Evolutionary conservation across 2,797 vertebrate genomes (phyloP), one percentile per base, ranked within the genome.

Genomic region (Semaprochilodus insignis): DNA sequence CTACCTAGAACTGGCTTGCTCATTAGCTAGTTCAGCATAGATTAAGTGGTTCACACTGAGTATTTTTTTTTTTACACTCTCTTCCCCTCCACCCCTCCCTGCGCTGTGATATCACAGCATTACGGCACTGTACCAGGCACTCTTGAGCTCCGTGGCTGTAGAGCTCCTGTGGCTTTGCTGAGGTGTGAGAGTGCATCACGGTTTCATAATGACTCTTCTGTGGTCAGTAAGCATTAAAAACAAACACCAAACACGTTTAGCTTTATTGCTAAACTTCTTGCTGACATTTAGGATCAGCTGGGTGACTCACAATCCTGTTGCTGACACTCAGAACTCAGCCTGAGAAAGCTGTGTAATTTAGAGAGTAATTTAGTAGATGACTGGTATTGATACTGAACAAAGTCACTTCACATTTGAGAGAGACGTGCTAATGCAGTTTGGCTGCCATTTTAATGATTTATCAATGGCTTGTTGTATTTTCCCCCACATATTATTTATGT

Each of bases 51-150:
- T 25, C 2, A 71, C 21, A 7, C 40, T 69, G 5, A 57, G 60
- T n/a, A 74, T 69, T 74, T 72, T 48, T 11, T 69, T 74, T 72
- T 48, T 11, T 57, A 80, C 31, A 40, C 48, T 55, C 21, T 57
- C 67, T 74, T 52, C 78, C 51, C 78, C 81, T 62, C 31, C 25
- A 59, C 23, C 55, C 23, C 72, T 75, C 87, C 87, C 90, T 89
- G 90, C 88, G 80, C 89, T 88, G 88, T 94, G 93, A 93, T 92
- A 90, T 94, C 91, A 95, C 92, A 86, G 83, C 84, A 82, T 91
- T 87, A 88, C 88, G 90, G 75, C 83, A 78, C 87, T 85, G 93
- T 95, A 86, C 94, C 93, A 94, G 94, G 92, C 92, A 94, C 93
- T 83, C 89, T 89, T 77, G 72, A 70, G 63, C 90, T 89, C 90